Evolutionary conservation across 2,113 vertebrate species (phyloP), one percentile per base, ranked within the genome.

Genomic region (Sigmodon hispidus): DNA sequence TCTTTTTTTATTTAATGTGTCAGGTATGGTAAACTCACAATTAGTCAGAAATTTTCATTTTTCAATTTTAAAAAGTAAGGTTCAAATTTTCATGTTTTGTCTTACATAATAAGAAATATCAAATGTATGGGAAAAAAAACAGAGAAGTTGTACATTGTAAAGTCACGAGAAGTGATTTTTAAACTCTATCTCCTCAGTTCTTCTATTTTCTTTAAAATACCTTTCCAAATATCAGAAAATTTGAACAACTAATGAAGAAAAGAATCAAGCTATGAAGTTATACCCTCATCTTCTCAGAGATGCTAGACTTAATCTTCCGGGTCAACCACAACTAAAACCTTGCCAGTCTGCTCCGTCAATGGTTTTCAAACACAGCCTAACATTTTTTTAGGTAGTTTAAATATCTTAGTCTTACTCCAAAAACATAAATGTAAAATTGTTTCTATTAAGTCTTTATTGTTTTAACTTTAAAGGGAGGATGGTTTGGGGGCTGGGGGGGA

Each of bases 31-130:
- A 36, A 80, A 77, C 77, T 95, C 11, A 95, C 4, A 90, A 2
- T 84, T 76, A 81, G 10, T 94, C 52, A 93, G 81, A 75, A 94
- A 94, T 92, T 90, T 88, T 87, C 10, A 92, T 90, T 95, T 84
- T 93, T 93, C 55, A 95, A 80, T 55, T 87, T 69, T 31, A 70
- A 70, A 90, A 83, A 40, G 29, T 34, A 86, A 34, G 34, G 10
- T 55, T 4, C 24, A 57, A 92, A 89, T 59, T 72, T 63, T 89
- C 61, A 89, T 63, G 43, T 50, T 57, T 16, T 87, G 43, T 63
- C 57, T 65, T 22, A 67, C 31, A 67, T 40, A 87, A 48, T 61
- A 55, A 95, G 17, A 95, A 95, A 83, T 70, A 93, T 55, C 81
- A 96, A 93, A 55, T 29, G 85, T 34, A 79, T 36, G 11, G 6